phyloP scores from a whole-genome alignment of 2,888 invertebrate species.

The Philaethria dido region DNA sequence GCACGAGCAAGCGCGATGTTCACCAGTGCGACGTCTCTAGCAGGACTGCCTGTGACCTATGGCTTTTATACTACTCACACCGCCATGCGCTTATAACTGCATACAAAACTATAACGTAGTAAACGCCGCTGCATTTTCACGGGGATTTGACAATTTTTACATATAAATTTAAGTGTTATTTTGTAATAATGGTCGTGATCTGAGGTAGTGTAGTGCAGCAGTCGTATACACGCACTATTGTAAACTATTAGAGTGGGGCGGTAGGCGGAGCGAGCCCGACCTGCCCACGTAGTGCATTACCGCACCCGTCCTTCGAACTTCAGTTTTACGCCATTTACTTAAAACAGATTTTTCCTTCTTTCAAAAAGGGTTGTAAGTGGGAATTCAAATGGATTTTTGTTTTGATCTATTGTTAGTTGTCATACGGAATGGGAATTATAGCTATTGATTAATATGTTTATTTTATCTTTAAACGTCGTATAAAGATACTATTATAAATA shows the following conservation, averaged over 20 bases:
- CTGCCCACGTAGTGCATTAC: slow-evolving; percentile 1
- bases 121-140: neutral
- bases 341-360: neutral
- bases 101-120: neutral
- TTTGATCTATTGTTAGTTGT: neutral
- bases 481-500: too few species aligned
- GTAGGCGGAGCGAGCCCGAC: slow-evolving; percentile 1
- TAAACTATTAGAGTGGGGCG: slow-evolving; percentile 3
- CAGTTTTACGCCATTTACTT: neutral
- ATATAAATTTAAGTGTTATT: neutral
- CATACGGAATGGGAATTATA: too few species aligned
- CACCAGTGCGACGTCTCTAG: neutral
- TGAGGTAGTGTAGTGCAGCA: neutral
- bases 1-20: too few species aligned
- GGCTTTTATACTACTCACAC: slow-evolving; percentile 3
- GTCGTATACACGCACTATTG: neutral
- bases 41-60: slow-evolving; percentile 1
- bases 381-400: neutral
- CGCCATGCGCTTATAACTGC: neutral
- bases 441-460: too few species aligned
- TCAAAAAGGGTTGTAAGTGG: neutral
- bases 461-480: too few species aligned
- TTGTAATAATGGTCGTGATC: neutral
- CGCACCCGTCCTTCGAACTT: neutral
- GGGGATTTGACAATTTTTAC: neutral